Conservation (phyloP, 2,888 invertebrate genomes). For the Andrena bucephala region DNA sequence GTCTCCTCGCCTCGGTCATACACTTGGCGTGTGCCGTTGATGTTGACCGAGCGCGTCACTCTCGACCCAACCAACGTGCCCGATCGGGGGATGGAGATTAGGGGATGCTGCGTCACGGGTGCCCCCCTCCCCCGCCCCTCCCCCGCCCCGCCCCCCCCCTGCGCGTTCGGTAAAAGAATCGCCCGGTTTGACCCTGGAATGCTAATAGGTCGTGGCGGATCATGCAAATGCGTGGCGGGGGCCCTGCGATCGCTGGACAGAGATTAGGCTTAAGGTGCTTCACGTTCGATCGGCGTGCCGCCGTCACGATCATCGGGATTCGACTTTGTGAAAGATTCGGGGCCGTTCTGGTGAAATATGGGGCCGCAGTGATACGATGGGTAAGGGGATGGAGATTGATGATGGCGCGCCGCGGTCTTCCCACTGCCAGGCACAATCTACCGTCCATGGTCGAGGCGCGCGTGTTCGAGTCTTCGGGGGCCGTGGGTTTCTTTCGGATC, state of each 20-base stretch:
- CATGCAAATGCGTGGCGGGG: constrained; percentile 16
- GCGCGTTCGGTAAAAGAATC: constrained; percentile 32
- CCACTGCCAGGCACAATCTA: neutral
- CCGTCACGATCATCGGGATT: neutral
- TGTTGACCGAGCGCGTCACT: constrained; percentile 63
- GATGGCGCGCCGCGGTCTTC: constrained; percentile 10
- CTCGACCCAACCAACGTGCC: constrained; percentile 31
- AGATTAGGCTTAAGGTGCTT: constrained; percentile 17
- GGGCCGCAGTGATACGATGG: constrained; percentile 25
- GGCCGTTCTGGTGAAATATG: constrained; percentile 32
- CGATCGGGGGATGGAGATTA: constrained; percentile 63
- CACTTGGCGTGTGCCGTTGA: constrained; percentile 62
- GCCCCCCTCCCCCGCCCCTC: neutral
- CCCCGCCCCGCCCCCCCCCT: too few species aligned
- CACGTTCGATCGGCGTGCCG: neutral
- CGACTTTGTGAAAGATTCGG: constrained; percentile 11
- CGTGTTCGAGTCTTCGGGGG: neutral
- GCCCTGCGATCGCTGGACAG: neutral
- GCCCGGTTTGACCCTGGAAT: constrained; percentile 40
- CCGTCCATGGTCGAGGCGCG: neutral
- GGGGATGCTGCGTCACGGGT: constrained; percentile 38
- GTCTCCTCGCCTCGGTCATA: constrained; percentile 47
- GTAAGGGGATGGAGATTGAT: constrained; percentile 45
- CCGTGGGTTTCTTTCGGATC: neutral
- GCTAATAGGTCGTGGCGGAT: constrained; percentile 11